Percentiles rank a stretch among this genome's conserved stretches.
phyloP scores from a whole-genome alignment of 2,888 invertebrate genomes.

The Drosophila neoperkinsi region DNA sequence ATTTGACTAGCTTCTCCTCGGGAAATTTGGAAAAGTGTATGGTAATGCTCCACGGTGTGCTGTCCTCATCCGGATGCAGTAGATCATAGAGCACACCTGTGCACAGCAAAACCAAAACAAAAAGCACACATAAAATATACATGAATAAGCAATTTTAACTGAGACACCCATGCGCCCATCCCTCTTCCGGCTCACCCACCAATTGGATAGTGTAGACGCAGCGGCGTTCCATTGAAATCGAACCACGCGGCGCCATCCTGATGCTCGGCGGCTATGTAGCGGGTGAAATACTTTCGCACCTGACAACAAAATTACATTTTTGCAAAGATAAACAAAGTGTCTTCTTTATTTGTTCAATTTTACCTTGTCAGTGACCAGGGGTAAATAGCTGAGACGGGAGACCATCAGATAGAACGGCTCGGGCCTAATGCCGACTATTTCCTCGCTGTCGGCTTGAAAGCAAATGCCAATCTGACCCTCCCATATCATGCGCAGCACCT shows the following conservation, averaged over 20 bases:
- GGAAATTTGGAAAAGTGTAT: conserved; percentile 98
- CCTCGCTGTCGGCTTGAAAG: conserved; percentile 94
- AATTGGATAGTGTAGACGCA: conserved; percentile 95
- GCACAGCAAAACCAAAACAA: not conserved
- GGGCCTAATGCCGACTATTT: conserved; percentile 94
- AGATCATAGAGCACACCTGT: conserved; percentile 96
- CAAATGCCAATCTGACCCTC: conserved; percentile 97
- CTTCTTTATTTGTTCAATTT: conserved; percentile 2
- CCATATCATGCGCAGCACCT: conserved; percentile 97
- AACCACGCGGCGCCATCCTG: conserved; percentile 97
- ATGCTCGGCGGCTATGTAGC: conserved; percentile 92
- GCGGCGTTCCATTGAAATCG: conserved; percentile 95
- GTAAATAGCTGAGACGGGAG: conserved; percentile 96
- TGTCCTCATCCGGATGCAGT: conserved; percentile 88
- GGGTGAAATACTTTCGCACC: conserved; percentile 95
- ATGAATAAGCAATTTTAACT: conserved; percentile 15
- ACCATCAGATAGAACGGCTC: conserved; percentile 98
- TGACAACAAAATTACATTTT: conserved; percentile 81
- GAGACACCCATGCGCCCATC: not conserved
- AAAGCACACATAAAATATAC: not conserved
- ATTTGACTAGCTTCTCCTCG: conserved; percentile 93
- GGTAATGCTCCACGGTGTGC: conserved; percentile 96
- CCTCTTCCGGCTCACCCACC: conserved; percentile 70
- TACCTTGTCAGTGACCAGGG: conserved; percentile 97
- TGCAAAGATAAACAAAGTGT: not conserved